These are phyloP conservation scores for Patella vulgata DNA, from an alignment of 1,140 invertebrate species.

Conservation along the genomic window DNA sequence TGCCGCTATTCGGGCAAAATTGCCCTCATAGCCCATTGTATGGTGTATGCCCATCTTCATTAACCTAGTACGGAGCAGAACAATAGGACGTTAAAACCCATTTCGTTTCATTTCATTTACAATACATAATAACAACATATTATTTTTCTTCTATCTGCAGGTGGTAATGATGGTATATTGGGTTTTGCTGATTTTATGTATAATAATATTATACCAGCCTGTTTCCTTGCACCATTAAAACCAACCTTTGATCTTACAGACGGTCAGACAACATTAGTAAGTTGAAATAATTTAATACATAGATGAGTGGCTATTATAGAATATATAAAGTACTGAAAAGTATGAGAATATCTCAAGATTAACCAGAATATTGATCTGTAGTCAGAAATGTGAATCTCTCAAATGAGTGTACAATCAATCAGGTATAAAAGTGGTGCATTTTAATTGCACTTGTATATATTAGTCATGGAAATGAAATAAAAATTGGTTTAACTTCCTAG, in stretches of 20 bases:
- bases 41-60: no score
- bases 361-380: not conserved
- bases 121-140: no score
- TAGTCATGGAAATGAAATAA: no score
- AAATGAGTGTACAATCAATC: not conserved
- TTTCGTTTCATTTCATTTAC: no score
- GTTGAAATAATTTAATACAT: slow-evolving; percentile 8
- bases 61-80: no score
- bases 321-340: not conserved
- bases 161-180: slow-evolving; percentile 56
- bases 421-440: not conserved
- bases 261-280: slow-evolving; percentile 69
- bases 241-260: slow-evolving; percentile 71
- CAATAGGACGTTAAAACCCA: no score
- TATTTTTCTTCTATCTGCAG: slow-evolving; percentile 34
- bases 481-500: no score
- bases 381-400: not conserved
- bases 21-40: no score
- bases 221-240: slow-evolving; percentile 71
- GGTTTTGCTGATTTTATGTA: slow-evolving; percentile 71
- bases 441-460: not conserved
- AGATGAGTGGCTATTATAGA: not conserved
- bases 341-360: not conserved
- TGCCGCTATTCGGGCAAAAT: no score
- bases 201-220: slow-evolving; percentile 71